Percentiles rank a stretch among this genome's conserved stretches.
Evolutionary conservation across 2,113 vertebrate genomes (phyloP).

Genomic region (Regulus satrapa): DNA sequence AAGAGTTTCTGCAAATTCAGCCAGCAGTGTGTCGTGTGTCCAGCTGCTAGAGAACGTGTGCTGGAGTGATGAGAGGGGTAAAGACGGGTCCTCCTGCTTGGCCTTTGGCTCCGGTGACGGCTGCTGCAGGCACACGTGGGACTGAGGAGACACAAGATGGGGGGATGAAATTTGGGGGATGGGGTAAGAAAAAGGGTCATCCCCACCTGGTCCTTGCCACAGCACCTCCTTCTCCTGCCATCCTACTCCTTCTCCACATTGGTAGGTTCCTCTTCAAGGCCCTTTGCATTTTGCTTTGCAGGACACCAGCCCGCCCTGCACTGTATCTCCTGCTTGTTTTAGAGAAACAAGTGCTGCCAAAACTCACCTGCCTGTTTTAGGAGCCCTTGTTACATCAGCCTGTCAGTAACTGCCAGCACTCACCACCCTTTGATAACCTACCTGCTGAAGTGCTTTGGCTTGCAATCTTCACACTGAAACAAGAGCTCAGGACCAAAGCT

Average conservation of each 20-base stretch:
- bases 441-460: not conserved
- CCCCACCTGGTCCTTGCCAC: not conserved
- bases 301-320: fast-evolving
- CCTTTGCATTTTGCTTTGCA: not conserved
- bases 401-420: not conserved
- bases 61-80: not conserved
- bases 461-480: not conserved
- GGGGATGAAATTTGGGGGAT: not conserved
- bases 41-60: not conserved
- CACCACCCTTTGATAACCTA: not conserved
- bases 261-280: not conserved
- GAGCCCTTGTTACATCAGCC: not conserved
- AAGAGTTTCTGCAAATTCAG: not conserved
- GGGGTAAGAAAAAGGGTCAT: not conserved
- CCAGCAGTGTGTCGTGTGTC: not conserved
- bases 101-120: not conserved
- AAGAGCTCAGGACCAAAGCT: not conserved
- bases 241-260: not conserved
- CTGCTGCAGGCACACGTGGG: fast-evolving
- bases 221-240: not conserved
- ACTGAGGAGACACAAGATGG: not conserved
- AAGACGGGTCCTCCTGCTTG: fast-evolving
- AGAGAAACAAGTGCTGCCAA: not conserved
- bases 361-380: not conserved
- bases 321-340: fast-evolving